These are phyloP conservation scores for Acrocephalus scirpaceus DNA, from an alignment of 2,797 vertebrate genomes.

Conservation along the genomic window DNA sequence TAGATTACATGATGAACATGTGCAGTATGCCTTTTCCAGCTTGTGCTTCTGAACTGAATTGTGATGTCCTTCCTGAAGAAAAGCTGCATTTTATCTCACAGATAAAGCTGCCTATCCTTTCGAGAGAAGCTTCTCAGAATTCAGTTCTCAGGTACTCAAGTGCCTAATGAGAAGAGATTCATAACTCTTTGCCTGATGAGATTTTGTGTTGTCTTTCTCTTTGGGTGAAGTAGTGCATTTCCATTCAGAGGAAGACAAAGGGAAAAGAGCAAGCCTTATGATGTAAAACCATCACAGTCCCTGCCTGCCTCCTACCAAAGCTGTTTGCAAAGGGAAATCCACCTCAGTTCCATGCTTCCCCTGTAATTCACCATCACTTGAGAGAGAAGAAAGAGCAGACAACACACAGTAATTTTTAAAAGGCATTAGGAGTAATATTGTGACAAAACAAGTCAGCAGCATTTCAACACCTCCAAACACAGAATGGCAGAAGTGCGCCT, in stretches of 20 bases:
- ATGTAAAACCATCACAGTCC: background rate
- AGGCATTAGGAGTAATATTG: conserved; percentile 46
- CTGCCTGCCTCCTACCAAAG: background rate
- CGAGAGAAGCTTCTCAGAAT: background rate
- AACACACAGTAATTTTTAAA: conserved; percentile 29
- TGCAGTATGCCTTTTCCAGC: conserved; percentile 24
- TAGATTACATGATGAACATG: conserved; percentile 29
- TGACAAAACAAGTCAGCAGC: conserved; percentile 40
- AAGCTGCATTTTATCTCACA: background rate
- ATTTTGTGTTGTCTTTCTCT: background rate
- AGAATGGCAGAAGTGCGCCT: background rate
- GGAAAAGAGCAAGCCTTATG: background rate
- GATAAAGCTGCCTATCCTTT: background rate
- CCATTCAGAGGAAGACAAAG: background rate
- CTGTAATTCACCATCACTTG: background rate
- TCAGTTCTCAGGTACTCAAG: background rate
- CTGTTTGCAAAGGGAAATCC: background rate
- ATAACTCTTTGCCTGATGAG: background rate
- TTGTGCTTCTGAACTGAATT: background rate
- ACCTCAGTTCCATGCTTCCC: background rate
- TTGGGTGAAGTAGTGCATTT: background rate
- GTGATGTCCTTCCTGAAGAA: conserved; percentile 20
- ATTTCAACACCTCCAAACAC: conserved; percentile 1
- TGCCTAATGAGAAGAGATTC: background rate
- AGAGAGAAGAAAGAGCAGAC: background rate